Percentiles rank a stretch among this genome's conserved stretches.
These are phyloP conservation scores for Tragulus kanchil DNA, from an alignment of 2,113 vertebrate genomes.

Conservation along the genomic window DNA sequence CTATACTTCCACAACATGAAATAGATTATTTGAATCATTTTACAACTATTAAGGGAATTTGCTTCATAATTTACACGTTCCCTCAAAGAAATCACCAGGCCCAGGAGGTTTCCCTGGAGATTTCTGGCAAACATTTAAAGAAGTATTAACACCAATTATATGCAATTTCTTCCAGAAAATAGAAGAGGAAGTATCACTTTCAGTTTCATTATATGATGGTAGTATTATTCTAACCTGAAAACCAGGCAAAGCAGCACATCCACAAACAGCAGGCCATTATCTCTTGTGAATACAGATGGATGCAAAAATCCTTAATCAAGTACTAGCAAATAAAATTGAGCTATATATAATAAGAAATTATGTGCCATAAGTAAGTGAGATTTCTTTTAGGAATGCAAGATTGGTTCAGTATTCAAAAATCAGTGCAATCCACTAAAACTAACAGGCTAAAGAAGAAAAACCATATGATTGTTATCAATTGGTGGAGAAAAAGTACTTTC, in stretches of 20 bases:
- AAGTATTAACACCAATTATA: neutral
- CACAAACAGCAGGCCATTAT: neutral
- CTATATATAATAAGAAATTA: neutral
- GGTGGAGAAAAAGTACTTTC: neutral
- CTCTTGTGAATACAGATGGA: neutral
- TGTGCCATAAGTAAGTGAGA: neutral
- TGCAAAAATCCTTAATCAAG: neutral
- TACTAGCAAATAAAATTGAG: neutral
- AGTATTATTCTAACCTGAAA: neutral
- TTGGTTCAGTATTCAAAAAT: neutral
- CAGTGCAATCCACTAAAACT: neutral
- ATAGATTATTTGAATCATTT: constrained; percentile 44
- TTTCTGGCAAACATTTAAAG: constrained; percentile 7
- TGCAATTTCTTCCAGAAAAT: neutral
- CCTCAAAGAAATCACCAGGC: neutral
- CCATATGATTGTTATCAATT: neutral
- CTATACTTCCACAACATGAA: neutral
- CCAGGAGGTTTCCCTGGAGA: neutral
- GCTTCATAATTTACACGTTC: neutral
- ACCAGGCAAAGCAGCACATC: neutral
- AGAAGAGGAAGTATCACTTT: neutral
- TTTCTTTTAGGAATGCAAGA: neutral
- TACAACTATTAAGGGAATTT: constrained; percentile 9
- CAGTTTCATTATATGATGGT: neutral
- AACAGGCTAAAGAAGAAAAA: neutral